These are phyloP conservation scores for Caenorhabditis sulstoni DNA, from an alignment of 2,888 invertebrate genomes.

Conservation along the genomic window DNA sequence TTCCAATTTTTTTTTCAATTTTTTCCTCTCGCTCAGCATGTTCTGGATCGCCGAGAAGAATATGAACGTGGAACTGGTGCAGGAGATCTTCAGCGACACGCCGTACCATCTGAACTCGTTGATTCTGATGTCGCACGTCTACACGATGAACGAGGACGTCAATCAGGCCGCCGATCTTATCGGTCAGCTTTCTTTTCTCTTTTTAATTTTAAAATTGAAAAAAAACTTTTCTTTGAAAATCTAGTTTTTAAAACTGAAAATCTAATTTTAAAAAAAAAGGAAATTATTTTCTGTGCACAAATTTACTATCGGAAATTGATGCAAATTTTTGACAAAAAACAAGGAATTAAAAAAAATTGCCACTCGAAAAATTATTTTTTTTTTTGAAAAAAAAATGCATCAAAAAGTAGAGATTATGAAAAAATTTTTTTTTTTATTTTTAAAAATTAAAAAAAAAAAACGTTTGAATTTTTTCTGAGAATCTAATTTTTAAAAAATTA, in stretches of 20 bases:
- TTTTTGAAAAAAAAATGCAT: neutral
- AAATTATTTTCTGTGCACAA: too few species aligned
- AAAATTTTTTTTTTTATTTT: too few species aligned
- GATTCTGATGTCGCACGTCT: slow-evolving; percentile 69
- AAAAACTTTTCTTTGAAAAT: too few species aligned
- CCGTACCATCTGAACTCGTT: slow-evolving; percentile 76
- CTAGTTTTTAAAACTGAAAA: too few species aligned
- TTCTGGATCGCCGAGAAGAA: slow-evolving; percentile 44
- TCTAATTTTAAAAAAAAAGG: too few species aligned
- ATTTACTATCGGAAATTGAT: neutral
- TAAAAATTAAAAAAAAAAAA: slow-evolving; percentile 1
- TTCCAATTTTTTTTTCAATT: too few species aligned
- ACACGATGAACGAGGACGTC: slow-evolving; percentile 72
- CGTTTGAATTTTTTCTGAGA: too few species aligned
- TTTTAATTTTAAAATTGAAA: neutral
- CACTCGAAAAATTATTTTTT: neutral
- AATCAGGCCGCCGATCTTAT: slow-evolving; percentile 68
- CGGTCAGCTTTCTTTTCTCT: slow-evolving; percentile 57
- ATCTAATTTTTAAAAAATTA: too few species aligned
- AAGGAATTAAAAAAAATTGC: too few species aligned
- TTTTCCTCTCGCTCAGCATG: too few species aligned
- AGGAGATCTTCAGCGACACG: slow-evolving; percentile 44
- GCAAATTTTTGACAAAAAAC: too few species aligned
- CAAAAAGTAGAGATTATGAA: too few species aligned
- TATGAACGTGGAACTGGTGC: slow-evolving; percentile 38